Conservation (phyloP, 2,113 vertebrate genomes). For the Engraulis encrasicolus region DNA sequence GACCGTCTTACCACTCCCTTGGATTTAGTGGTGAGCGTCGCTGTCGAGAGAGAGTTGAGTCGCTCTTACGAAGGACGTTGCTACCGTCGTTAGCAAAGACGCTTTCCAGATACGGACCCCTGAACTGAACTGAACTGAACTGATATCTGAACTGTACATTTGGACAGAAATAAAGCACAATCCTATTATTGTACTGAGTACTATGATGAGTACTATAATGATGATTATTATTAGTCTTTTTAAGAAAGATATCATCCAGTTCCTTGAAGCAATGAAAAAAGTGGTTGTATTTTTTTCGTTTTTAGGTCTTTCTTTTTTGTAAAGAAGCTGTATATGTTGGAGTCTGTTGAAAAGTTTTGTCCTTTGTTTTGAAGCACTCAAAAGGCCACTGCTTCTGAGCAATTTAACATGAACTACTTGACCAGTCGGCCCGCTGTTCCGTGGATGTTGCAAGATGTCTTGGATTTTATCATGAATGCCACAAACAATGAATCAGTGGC, state of each 20-base stretch:
- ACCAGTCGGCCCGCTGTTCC: neutral
- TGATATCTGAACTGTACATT: neutral
- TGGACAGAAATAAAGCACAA: neutral
- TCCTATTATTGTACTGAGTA: neutral
- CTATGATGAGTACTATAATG: neutral
- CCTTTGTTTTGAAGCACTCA: slow-evolving; percentile 15
- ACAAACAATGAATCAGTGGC: neutral
- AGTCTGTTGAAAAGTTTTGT: slow-evolving; percentile 7
- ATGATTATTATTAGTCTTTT: neutral
- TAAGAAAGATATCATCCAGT: slow-evolving; percentile 32
- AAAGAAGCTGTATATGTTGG: slow-evolving; percentile 20
- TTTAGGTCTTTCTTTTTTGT: slow-evolving; percentile 28
- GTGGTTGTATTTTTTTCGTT: neutral
- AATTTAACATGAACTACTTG: neutral
- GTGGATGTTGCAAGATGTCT: neutral
- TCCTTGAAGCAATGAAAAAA: slow-evolving; percentile 17
- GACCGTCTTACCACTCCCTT: no score
- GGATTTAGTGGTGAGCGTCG: no score
- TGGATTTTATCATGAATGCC: neutral
- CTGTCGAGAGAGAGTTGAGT: no score
- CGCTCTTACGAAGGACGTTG: no score
- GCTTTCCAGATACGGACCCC: no score
- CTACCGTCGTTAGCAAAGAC: no score
- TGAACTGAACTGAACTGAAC: no score
- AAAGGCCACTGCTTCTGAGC: neutral